phyloP scores from a whole-genome alignment of 2,888 invertebrate species.

The Tiphia femorata region DNA sequence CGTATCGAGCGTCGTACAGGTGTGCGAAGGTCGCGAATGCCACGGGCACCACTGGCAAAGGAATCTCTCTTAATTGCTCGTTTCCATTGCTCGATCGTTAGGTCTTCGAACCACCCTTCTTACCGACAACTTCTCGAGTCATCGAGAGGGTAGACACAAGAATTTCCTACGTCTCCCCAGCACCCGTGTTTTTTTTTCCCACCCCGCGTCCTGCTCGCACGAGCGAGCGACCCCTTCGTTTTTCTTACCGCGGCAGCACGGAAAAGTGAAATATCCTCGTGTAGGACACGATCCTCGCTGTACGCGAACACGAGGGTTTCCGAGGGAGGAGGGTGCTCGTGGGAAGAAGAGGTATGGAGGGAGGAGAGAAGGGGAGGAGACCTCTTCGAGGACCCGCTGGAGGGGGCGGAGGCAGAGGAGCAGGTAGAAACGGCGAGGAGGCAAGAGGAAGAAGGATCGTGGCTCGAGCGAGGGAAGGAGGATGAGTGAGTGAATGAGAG shows the following conservation, averaged over 20 bases:
- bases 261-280: constrained; percentile 62
- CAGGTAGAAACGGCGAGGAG: too few relatives aligned
- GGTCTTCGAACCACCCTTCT: neutral
- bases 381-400: neutral
- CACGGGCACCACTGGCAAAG: too few relatives aligned
- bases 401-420: constrained; percentile 2
- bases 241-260: constrained; percentile 38
- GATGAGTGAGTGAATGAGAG: too few relatives aligned
- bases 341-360: neutral
- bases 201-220: too few relatives aligned
- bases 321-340: constrained; percentile 5
- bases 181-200: constrained; percentile 16
- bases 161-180: constrained; percentile 25
- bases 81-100: neutral
- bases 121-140: constrained; percentile 3
- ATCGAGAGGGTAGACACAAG: constrained; percentile 12
- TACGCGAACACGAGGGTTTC: constrained; percentile 42
- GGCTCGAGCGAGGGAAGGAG: constrained; percentile 16
- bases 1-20: neutral
- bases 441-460: constrained; percentile 4
- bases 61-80: constrained; percentile 8
- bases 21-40: too few relatives aligned
- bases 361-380: neutral
- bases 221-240: constrained; percentile 27
- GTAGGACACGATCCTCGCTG: constrained; percentile 54